Conservation (phyloP, 1,140 invertebrate genomes). For the Drosophila kikkawai region DNA sequence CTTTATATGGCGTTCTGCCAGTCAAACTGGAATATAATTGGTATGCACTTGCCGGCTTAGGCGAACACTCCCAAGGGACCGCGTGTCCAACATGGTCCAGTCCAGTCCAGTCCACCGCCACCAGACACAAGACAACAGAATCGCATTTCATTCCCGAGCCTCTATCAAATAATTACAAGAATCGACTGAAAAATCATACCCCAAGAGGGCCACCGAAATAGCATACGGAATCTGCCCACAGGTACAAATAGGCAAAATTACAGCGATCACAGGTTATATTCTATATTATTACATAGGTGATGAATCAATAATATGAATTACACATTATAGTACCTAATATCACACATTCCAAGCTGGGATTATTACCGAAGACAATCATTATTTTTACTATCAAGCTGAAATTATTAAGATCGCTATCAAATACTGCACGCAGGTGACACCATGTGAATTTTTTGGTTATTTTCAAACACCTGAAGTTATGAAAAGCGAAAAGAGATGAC, state of each 20-base stretch:
- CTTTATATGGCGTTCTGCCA: slow-evolving; percentile 51
- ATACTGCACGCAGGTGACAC: slow-evolving; percentile 1
- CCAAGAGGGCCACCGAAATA: slow-evolving; percentile 20
- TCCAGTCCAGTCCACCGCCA: slow-evolving; percentile 5
- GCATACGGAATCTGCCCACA: slow-evolving; percentile 14
- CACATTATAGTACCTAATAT: slow-evolving; percentile 17
- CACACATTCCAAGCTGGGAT: neutral
- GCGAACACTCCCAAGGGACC: slow-evolving; percentile 53
- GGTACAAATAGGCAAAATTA: slow-evolving; percentile 13
- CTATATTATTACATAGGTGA: slow-evolving; percentile 11
- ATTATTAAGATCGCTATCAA: slow-evolving; percentile 11
- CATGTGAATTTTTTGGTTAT: slow-evolving; percentile 6
- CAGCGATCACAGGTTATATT: slow-evolving; percentile 4
- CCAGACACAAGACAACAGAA: slow-evolving; percentile 37
- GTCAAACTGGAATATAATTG: slow-evolving; percentile 60
- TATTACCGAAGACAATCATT: neutral
- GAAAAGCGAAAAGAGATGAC: slow-evolving; percentile 43
- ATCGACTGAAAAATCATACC: slow-evolving; percentile 47
- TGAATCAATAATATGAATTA: slow-evolving; percentile 21
- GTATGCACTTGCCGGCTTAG: slow-evolving; percentile 57
- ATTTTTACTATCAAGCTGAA: neutral
- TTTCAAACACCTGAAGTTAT: slow-evolving; percentile 14
- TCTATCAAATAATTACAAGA: slow-evolving; percentile 57
- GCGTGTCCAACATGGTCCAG: slow-evolving; percentile 32
- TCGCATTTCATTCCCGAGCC: slow-evolving; percentile 42